Base-by-base conservation (phyloP, 2,888 invertebrate genomes). In the Miltochrista miniata region DNA sequence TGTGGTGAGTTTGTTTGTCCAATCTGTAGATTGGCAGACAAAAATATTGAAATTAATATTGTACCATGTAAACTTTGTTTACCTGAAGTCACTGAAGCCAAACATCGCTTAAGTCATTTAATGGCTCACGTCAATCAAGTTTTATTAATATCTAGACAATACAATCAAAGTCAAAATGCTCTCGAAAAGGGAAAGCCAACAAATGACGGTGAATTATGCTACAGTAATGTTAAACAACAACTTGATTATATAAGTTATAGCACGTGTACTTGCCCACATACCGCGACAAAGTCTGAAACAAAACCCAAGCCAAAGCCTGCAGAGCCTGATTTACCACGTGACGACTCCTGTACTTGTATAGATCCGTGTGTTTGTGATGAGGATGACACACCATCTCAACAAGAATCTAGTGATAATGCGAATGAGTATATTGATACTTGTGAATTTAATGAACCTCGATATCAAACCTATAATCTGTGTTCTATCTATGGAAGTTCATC, bases 41-140 rank as follows among this genome's bases (percentile, higher is more conserved):
- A 38, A 35, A 37, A 47, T 24, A 15, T 48, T 8, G 44, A 35
- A 49, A 12, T 56, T 1, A 40, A 54, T 33, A 12, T 55, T 14
- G 40, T 52, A 8, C 47, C 51, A 3, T 56, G 56, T n/a, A 34
- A 18, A 13, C 15, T 30, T 29, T 39, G 12, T 14, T 30, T 55
- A 31, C 29, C 24, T 64, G 61, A 46, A 56, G 38, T 48, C 7
- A 14, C 31, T 0, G 52, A 56, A 18, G 39, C 57, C 38, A 51
- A 53, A 8, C 54, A 61, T 39, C 45, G 59, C 5, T 33, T 67
- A 7, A 57, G 61, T 34, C 45, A 59, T 42, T 51, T 74, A 0
- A 51, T 60, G 47, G 12, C 53, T 14, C 65, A 70, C 33, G 64
- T 74, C 10, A 60, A 68, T 18, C 64, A 70, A 40, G 54, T 72